Conservation (phyloP, 2,888 invertebrate species). For the Cephus spinipes region DNA sequence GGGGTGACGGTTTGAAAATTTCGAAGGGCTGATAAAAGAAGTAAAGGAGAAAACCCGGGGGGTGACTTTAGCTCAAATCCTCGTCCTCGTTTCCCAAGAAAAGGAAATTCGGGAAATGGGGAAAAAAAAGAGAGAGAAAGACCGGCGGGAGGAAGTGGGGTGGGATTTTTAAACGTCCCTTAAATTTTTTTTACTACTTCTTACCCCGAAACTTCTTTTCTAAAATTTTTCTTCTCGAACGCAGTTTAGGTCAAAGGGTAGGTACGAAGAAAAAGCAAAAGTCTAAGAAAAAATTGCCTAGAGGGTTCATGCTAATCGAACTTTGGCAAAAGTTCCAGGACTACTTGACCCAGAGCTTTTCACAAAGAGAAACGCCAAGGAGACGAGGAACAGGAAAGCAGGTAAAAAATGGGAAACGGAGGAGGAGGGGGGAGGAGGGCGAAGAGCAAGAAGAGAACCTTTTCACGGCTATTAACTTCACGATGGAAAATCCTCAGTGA, state of each 20-base stretch:
- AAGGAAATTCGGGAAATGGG: neutral
- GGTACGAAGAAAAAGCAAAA: neutral
- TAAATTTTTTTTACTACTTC: no score
- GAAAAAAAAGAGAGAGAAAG: constrained; percentile 6
- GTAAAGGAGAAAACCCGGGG: no score
- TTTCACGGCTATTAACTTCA: constrained; percentile 17
- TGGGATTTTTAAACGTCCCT: no score
- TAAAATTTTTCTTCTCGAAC: no score
- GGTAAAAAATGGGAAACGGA: no score
- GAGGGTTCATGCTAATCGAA: constrained; percentile 19
- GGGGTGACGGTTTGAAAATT: no score
- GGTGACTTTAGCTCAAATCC: neutral
- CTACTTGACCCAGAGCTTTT: constrained; percentile 30
- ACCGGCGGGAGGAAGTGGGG: neutral
- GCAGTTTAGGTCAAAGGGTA: no score
- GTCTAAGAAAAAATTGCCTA: neutral
- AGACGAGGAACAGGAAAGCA: no score
- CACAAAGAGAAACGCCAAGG: constrained; percentile 38
- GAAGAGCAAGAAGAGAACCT: no score
- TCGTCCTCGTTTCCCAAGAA: neutral
- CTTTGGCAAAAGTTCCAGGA: constrained; percentile 36
- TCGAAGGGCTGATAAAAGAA: no score
- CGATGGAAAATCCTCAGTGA: constrained; percentile 20
- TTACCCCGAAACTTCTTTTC: no score
- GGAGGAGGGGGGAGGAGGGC: no score